Evolutionary conservation across 2,888 invertebrate species (phyloP).

Genomic region (Eilema caniola): DNA sequence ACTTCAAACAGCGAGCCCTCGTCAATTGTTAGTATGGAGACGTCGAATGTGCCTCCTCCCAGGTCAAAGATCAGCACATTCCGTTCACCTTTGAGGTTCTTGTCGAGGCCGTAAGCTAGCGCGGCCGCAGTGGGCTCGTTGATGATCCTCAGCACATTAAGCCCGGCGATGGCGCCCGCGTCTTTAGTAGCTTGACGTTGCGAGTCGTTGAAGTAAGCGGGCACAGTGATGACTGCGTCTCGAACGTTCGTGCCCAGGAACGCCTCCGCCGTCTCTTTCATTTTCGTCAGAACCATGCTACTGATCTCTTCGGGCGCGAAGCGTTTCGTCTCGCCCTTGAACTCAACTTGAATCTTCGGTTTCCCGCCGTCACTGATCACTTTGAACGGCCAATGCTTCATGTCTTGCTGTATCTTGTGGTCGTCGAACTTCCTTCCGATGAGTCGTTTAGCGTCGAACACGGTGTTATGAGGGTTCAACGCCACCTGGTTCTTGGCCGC

Average conservation of each 20-base stretch:
- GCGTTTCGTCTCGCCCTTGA: slow-evolving; percentile 77
- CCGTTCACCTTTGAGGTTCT: slow-evolving; percentile 89
- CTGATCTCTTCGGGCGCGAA: slow-evolving; percentile 89
- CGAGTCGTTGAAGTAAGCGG: slow-evolving; percentile 19
- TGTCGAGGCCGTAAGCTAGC: slow-evolving; percentile 91
- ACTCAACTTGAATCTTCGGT: slow-evolving; percentile 17
- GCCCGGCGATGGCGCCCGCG: slow-evolving; percentile 16
- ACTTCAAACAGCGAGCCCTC: slow-evolving; percentile 87
- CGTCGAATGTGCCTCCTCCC: slow-evolving; percentile 94
- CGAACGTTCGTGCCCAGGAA: slow-evolving; percentile 88
- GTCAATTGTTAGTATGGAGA: slow-evolving; percentile 90
- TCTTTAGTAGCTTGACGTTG: slow-evolving; percentile 18
- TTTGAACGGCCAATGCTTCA: slow-evolving; percentile 92
- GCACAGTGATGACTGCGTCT: slow-evolving; percentile 90
- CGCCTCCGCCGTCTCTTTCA: slow-evolving; percentile 80
- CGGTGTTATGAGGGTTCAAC: slow-evolving; percentile 12
- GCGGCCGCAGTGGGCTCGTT: slow-evolving; percentile 95
- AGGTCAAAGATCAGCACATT: slow-evolving; percentile 90
- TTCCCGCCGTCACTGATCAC: slow-evolving; percentile 82
- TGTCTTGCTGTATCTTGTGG: slow-evolving; percentile 89
- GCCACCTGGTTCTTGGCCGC: slow-evolving; percentile 17
- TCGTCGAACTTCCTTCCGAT: slow-evolving; percentile 85
- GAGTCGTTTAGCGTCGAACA: slow-evolving; percentile 20
- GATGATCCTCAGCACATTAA: slow-evolving; percentile 88
- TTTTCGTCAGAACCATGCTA: slow-evolving; percentile 82